Evolutionary conservation across 2,888 invertebrate species (phyloP).

Genomic region (Nowickia ferox): DNA sequence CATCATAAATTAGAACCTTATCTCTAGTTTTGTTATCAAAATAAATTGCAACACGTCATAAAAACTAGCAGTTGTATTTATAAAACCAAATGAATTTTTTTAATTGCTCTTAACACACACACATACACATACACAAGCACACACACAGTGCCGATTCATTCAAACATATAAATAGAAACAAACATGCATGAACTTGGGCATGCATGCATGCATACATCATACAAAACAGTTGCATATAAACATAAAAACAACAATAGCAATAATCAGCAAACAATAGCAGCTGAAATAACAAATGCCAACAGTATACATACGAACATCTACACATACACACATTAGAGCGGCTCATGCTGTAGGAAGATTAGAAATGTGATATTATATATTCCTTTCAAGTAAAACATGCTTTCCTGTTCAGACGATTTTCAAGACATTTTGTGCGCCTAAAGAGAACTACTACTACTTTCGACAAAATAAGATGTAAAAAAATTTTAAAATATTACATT

Average conservation of each 20-base stretch:
- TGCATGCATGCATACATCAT: conserved; percentile 10
- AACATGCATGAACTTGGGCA: conserved; percentile 29
- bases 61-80: conserved; percentile 64
- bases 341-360: too few relatives aligned
- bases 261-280: conserved; percentile 41
- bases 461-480: too few relatives aligned
- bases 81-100: conserved; percentile 52
- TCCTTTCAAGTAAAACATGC: too few relatives aligned
- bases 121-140: background rate
- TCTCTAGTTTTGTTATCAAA: conserved; percentile 60
- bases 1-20: conserved; percentile 63
- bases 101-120: conserved; percentile 40
- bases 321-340: too few relatives aligned
- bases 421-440: too few relatives aligned
- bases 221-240: background rate
- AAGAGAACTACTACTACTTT: too few relatives aligned
- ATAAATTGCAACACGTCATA: conserved; percentile 71
- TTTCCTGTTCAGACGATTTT: too few relatives aligned
- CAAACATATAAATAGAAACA: background rate
- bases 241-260: conserved; percentile 18
- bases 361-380: too few relatives aligned
- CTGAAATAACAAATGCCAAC: conserved; percentile 40
- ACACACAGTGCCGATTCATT: background rate
- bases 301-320: background rate
- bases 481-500: too few relatives aligned